Percentiles rank a stretch among this genome's conserved stretches.
Evolutionary conservation across 2,888 invertebrate genomes (phyloP).

Genomic region (Diachrysia chrysitis): DNA sequence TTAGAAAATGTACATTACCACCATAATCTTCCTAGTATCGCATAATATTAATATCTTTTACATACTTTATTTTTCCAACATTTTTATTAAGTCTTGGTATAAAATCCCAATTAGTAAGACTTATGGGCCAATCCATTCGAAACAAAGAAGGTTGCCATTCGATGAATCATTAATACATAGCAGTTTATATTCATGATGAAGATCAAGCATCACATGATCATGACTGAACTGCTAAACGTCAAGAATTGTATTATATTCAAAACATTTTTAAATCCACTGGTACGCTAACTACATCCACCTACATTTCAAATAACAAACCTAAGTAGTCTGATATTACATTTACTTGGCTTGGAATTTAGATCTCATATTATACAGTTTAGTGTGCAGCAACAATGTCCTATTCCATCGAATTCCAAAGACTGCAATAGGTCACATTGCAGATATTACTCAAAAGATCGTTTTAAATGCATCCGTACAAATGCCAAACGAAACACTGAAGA

Average conservation of each 20-base stretch:
- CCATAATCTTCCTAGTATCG: background rate
- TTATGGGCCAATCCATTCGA: background rate
- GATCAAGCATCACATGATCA: constrained; percentile 27
- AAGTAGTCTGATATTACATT: constrained; percentile 21
- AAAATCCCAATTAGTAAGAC: background rate
- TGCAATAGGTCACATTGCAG: constrained; percentile 53
- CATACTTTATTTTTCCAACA: background rate
- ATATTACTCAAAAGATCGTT: constrained; percentile 43
- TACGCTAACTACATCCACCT: background rate
- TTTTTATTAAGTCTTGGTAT: background rate
- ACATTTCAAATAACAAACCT: constrained; percentile 15
- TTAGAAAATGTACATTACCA: no score
- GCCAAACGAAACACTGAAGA: constrained; percentile 30
- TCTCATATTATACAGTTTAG: constrained; percentile 26
- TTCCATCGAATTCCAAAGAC: constrained; percentile 37
- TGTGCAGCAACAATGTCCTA: constrained; percentile 29
- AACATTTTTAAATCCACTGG: constrained; percentile 15
- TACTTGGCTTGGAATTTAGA: constrained; percentile 27
- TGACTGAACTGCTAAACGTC: constrained; percentile 38
- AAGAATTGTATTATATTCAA: constrained; percentile 10
- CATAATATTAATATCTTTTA: background rate
- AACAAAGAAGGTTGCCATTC: constrained; percentile 7
- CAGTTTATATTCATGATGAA: constrained; percentile 37
- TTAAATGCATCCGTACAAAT: constrained; percentile 44
- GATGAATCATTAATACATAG: constrained; percentile 38